Evolutionary conservation across 2,797 vertebrate genomes (phyloP).

Genomic region (Sebastes steindachneri): DNA sequence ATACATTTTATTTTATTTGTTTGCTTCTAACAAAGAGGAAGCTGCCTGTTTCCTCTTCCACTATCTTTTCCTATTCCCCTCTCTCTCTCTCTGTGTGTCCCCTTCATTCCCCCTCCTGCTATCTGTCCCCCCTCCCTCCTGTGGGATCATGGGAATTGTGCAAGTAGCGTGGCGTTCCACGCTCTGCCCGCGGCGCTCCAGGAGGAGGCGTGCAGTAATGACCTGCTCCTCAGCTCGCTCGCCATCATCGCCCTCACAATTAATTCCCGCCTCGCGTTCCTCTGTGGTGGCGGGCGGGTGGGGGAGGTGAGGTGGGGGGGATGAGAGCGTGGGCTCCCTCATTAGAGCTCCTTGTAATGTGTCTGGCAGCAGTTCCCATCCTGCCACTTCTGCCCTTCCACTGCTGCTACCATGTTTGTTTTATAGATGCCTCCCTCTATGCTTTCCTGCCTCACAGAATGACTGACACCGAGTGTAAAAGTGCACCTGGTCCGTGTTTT

Average conservation of each 20-base stretch:
- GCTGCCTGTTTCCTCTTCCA: slow-evolving; percentile 40
- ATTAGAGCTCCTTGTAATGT: slow-evolving; percentile 84
- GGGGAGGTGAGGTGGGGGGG: slow-evolving; percentile 9
- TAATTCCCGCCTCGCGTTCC: slow-evolving; percentile 82
- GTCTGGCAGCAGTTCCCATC: slow-evolving; percentile 82
- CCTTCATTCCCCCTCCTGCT: slow-evolving; percentile 56
- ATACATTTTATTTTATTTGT: slow-evolving; percentile 16
- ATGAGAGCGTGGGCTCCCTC: slow-evolving; percentile 74
- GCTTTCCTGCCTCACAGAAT: slow-evolving; percentile 62
- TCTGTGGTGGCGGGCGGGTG: slow-evolving; percentile 54
- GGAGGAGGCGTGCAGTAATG: slow-evolving; percentile 84
- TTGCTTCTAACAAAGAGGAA: slow-evolving; percentile 60
- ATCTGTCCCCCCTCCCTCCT: slow-evolving; percentile 60
- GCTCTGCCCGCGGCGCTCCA: slow-evolving; percentile 82
- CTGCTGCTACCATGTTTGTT: slow-evolving; percentile 77
- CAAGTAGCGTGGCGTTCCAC: slow-evolving; percentile 80
- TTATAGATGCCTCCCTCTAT: slow-evolving; percentile 74
- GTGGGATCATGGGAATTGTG: slow-evolving; percentile 83
- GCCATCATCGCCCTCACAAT: slow-evolving; percentile 84
- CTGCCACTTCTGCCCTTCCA: slow-evolving; percentile 81
- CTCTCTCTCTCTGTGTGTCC: slow-evolving; percentile 29
- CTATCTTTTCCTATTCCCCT: slow-evolving; percentile 32
- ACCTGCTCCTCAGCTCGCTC: slow-evolving; percentile 84
- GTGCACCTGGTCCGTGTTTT: slow-evolving; percentile 57
- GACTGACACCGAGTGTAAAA: slow-evolving; percentile 69